Conservation (phyloP, 2,113 vertebrate genomes). For the Macrotus californicus region DNA sequence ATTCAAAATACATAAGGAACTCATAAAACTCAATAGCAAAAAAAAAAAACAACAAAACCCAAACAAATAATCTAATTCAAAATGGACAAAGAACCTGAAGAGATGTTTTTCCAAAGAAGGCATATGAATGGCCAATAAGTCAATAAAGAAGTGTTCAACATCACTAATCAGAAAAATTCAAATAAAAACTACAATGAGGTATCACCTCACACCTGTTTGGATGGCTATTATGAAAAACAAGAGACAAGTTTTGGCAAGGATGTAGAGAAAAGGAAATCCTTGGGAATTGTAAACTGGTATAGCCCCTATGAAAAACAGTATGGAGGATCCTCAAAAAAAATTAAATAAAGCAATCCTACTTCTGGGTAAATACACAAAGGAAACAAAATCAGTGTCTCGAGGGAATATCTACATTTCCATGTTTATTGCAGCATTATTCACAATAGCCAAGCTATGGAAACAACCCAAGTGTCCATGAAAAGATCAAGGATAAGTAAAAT, state of each 20-base stretch:
- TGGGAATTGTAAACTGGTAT: neutral
- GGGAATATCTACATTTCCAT: neutral
- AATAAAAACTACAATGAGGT: neutral
- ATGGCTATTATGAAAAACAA: neutral
- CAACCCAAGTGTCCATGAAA: neutral
- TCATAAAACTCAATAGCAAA: neutral
- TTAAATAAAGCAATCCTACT: neutral
- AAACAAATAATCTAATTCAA: neutral
- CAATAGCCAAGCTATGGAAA: neutral
- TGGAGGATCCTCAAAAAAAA: neutral
- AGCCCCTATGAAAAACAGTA: neutral
- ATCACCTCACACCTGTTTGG: neutral
- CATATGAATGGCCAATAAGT: neutral
- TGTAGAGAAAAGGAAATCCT: neutral
- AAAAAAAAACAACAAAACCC: neutral
- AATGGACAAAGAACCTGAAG: neutral
- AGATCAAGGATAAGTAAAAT: neutral
- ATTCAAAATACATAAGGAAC: neutral
- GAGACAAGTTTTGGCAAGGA: neutral
- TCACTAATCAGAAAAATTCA: neutral
- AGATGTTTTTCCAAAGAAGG: neutral
- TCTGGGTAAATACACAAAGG: neutral
- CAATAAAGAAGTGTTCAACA: neutral
- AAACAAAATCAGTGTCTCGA: neutral
- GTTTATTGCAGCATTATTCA: neutral